Conservation (phyloP, 2,113 vertebrate species). For the Ptilonorhynchus violaceus region DNA sequence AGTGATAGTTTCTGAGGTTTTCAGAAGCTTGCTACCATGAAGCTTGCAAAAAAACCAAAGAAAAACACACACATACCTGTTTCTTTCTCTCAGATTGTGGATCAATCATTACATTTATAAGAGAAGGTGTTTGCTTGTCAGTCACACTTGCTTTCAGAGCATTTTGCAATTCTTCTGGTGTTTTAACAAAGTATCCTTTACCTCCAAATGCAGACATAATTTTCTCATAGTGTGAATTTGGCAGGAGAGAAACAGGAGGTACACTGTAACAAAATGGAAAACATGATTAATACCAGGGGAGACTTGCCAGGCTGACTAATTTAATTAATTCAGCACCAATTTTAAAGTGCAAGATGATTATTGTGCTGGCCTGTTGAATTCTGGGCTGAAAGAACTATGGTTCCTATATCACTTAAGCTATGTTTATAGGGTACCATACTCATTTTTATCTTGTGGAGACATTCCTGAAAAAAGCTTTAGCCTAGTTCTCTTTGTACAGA, state of each 20-base stretch:
- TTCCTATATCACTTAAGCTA: background rate
- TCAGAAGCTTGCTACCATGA: background rate
- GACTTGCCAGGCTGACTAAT: background rate
- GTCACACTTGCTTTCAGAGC: conserved; percentile 79
- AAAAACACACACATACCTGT: conserved; percentile 77
- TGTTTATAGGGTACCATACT: background rate
- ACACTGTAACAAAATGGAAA: conserved; percentile 67
- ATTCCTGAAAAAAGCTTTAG: background rate
- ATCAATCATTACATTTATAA: conserved; percentile 92
- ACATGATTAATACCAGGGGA: background rate
- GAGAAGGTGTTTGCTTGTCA: conserved; percentile 80
- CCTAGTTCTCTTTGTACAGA: background rate
- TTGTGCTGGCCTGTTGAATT: background rate
- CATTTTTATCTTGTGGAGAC: background rate
- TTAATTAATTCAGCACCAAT: background rate
- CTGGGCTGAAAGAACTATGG: background rate
- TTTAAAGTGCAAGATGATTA: background rate
- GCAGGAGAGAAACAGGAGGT: conserved; percentile 87
- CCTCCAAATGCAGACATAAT: conserved; percentile 93
- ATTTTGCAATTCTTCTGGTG: conserved; percentile 81
- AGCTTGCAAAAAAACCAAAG: background rate
- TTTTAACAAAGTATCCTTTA: conserved; percentile 87
- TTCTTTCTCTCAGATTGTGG: conserved; percentile 86
- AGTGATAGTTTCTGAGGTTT: background rate
- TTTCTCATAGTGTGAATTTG: conserved; percentile 89